Base-by-base conservation (phyloP, 2,113 vertebrate genomes). In the Rhagologus leucostigma region DNA sequence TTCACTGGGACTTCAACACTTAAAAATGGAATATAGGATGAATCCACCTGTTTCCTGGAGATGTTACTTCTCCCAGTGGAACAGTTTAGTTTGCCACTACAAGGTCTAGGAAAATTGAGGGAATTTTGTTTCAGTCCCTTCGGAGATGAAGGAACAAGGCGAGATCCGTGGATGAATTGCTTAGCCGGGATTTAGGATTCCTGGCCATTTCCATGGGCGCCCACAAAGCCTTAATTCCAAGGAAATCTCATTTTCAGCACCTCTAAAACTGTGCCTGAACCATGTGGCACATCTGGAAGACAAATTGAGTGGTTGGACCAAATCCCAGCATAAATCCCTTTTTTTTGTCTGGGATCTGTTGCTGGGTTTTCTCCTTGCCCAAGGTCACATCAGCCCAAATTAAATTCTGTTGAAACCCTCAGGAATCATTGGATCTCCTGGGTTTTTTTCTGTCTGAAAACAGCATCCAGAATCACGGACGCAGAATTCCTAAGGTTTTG, bases 351-450 rank as follows among this genome's bases (percentile, higher is more conserved):
- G 9, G 23, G 27, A 35, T 27, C 15, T 16, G 0, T 14, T 82
- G 44, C 26, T 7, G 10, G 7, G 5, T 49, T 88, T 85, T 2
- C 8, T 22, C 13, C 13, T 67, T 50, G 26, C 29, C 52, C 9
- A 7, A 24, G 52, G 44, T 59, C 27, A 10, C 16, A 26, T 4
- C 20, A 83, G 13, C 20, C 3, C 17, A 37, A 59, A 68, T 33
- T n/a, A 27, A 37, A 55, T 53, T 53, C 0, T 0, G 6, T 13
- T n/a, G 27, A 59, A 57, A 52, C 9, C 5, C 57, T 37, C 37
- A 35, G 35, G 26, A 83, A 52, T 37, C 26, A 13, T 44, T 1
- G 0, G 8, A 10, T 52, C 10, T 44, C 46, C 37, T 35, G 26
- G 41, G 41, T 2, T 33, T 44, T 21, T 29, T 35, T 35, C 20